Conservation (phyloP, 2,797 vertebrate species). For the Glyptemys insculpta region DNA sequence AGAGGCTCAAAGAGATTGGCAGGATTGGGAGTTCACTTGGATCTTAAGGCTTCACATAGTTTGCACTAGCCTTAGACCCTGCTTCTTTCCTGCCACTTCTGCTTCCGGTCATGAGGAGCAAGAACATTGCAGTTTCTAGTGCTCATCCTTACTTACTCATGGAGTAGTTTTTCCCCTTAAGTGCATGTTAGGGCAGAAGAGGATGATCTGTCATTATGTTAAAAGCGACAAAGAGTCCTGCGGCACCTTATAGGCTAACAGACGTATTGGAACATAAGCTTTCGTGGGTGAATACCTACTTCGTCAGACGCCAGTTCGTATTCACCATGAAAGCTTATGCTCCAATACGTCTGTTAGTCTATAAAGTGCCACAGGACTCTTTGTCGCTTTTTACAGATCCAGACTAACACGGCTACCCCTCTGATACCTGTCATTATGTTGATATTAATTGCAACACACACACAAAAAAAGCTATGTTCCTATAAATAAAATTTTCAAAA, state of each 20-base stretch:
- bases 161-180: not conserved
- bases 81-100: not conserved
- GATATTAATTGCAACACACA: not conserved
- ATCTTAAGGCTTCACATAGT: not conserved
- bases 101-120: not conserved
- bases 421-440: not conserved
- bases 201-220: no score
- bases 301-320: no score
- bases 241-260: no score
- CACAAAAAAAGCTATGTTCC: not conserved
- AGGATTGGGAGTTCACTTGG: not conserved
- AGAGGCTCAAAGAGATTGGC: not conserved
- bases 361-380: no score
- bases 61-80: not conserved
- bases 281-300: no score
- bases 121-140: not conserved
- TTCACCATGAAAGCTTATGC: no score
- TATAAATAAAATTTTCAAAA: not conserved
- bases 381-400: no score
- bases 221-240: no score
- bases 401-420: no score
- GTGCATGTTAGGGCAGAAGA: not conserved
- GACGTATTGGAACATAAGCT: no score
- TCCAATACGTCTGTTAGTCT: no score
- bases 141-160: rapidly evolving